Evolutionary conservation across 2,888 invertebrate species (phyloP).

Genomic region (Troides aeacus): DNA sequence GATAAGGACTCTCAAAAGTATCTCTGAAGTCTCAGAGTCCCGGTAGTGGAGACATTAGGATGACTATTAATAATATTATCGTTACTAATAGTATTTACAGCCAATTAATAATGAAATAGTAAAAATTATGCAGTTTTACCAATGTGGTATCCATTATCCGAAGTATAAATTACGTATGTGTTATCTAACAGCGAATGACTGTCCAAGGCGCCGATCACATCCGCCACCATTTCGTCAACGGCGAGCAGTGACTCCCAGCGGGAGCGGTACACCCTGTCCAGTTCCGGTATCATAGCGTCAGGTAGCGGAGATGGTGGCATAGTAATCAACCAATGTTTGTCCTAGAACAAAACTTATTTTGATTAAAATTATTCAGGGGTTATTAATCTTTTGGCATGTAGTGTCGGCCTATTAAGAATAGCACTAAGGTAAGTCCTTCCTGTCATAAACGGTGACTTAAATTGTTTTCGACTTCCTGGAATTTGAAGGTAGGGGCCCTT

Average conservation of each 20-base stretch:
- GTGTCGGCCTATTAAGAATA: too few species aligned
- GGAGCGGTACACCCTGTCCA: constrained; percentile 86
- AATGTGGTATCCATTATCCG: constrained; percentile 95
- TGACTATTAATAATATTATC: too few species aligned
- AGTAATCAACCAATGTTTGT: constrained; percentile 92
- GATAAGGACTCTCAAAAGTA: neutral
- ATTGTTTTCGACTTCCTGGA: too few species aligned
- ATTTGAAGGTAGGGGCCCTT: too few species aligned
- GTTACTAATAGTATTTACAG: too few species aligned
- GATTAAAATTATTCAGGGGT: neutral
- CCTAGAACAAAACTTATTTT: constrained; percentile 54
- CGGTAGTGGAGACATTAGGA: too few species aligned
- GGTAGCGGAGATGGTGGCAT: constrained; percentile 85
- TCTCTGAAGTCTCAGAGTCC: too few species aligned
- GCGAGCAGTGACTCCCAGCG: constrained; percentile 91
- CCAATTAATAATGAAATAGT: too few species aligned
- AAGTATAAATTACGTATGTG: constrained; percentile 91
- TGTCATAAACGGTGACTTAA: too few species aligned
- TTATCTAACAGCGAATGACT: constrained; percentile 79
- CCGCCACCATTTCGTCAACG: constrained; percentile 91
- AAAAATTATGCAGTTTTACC: constrained; percentile 66
- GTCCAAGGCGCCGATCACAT: constrained; percentile 80
- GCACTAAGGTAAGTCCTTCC: too few species aligned
- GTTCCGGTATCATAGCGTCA: constrained; percentile 70
- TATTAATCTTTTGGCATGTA: too few species aligned